A percentile compares a stretch with the other conserved stretches of the same genome.
These are phyloP conservation scores for Astropecten irregularis DNA, from an alignment of 53 echinoderm and acorn worm species.

Conservation along the genomic window DNA sequence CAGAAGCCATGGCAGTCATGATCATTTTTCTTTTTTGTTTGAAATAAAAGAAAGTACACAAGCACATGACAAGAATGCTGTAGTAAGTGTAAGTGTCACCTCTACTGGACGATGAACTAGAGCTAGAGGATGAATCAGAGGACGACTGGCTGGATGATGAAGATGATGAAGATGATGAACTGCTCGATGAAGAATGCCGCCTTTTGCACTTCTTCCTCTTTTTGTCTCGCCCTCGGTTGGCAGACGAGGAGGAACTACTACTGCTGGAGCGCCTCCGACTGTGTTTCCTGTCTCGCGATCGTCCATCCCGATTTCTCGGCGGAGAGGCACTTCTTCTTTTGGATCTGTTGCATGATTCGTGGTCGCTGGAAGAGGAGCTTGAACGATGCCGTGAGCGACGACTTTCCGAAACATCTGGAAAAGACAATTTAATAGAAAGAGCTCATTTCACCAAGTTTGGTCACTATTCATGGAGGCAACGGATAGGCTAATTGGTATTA, in stretches of 20 bases:
- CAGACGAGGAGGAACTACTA: conserved; percentile 16
- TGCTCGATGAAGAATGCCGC: conserved; percentile 18
- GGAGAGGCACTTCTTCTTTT: neutral
- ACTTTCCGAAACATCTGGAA: neutral
- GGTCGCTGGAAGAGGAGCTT: neutral
- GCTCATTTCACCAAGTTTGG: too few species aligned
- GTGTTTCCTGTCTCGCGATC: neutral
- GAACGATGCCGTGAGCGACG: conserved; percentile 14
- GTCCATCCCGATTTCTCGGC: neutral
- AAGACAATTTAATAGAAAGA: too few species aligned
- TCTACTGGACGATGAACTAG: conserved; percentile 26
- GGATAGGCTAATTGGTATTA: too few species aligned
- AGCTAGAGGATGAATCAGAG: neutral
- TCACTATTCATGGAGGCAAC: too few species aligned
- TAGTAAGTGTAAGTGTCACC: neutral
- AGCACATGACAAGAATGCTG: too few species aligned
- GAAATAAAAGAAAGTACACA: too few species aligned
- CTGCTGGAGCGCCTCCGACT: conserved; percentile 18
- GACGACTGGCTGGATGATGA: conserved; percentile 16
- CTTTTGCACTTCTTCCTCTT: conserved; percentile 39
- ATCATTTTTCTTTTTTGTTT: too few species aligned
- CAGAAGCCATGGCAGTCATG: too few species aligned
- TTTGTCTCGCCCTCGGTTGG: conserved; percentile 5
- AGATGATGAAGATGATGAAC: conserved; percentile 16
- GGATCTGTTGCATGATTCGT: neutral